Base-by-base conservation (phyloP, 2,113 vertebrate species). In the Hippopotamus amphibius region DNA sequence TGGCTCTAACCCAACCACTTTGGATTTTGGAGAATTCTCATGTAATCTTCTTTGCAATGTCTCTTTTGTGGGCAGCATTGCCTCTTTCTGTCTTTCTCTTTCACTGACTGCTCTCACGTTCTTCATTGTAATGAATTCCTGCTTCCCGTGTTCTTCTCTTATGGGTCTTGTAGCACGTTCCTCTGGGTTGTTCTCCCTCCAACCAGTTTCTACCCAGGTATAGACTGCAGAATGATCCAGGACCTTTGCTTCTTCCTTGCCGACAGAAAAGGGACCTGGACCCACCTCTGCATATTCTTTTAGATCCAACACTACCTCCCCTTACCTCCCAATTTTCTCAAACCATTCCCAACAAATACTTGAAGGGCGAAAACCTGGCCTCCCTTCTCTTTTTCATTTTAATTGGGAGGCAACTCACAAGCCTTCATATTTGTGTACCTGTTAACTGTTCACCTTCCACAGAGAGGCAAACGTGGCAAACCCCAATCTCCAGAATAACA, bases 21-120 rank as follows among this genome's bases (percentile, higher is more conserved):
- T 71, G 33, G 10, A 76, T 24, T 57, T 69, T 68, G 57, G 26
- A 61, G 12, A 71, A 87, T 55, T 85, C 8, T 59, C 50, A 19
- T 11, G 2, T 17, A 6, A 33, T 26, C 17, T 9, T 37, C 37
- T 55, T 19, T 19, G 7, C 4, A 24, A 10, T 26, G 7, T 41
- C 8, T 90, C 7, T 5, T 74, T 59, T 30, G 7, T 61, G 68
- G 74, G 26, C 12, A 61, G 5, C 24, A 48, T 37, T 37, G 1
- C 22, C 13, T 33, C 8, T 63, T 59, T 61, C 41, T 50, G 21
- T 22, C 24, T 74, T 10, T 77, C 16, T 79, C 16, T 79, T 48
- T 22, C 28, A 11, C 28, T 0, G 1, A 28, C 16, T 46, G 19
- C 7, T 41, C 2, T 7, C 43, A 24, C 1, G 1, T 7, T 55